These are phyloP conservation scores for Myiopsitta monachus DNA, from an alignment of 2,113 vertebrate genomes.

Conservation along the genomic window DNA sequence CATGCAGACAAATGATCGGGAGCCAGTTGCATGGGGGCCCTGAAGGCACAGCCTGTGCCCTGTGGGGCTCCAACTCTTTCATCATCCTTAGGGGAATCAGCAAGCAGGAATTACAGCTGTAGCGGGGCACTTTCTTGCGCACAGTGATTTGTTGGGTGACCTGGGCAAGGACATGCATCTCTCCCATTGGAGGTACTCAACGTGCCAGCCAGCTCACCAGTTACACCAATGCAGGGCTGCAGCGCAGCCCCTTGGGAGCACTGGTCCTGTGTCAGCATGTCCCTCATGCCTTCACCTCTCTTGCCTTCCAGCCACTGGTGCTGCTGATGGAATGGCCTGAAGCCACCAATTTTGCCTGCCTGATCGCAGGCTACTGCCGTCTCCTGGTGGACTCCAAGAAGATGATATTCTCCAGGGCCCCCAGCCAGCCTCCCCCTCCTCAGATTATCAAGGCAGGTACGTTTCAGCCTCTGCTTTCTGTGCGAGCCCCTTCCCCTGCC, in stretches of 20 bases:
- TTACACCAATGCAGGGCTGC: not conserved
- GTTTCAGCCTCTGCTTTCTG: conserved; percentile 75
- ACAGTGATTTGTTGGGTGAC: not conserved
- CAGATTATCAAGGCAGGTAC: conserved; percentile 98
- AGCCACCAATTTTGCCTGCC: conserved; percentile 94
- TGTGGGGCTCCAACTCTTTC: not conserved
- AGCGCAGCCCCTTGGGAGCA: not conserved
- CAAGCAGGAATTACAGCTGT: not conserved
- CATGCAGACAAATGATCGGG: not conserved
- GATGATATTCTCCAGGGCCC: conserved; percentile 86
- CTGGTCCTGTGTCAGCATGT: accelerated
- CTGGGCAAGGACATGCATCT: not conserved
- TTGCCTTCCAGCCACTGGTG: conserved; percentile 85
- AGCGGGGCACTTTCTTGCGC: accelerated
- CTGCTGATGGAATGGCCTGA: conserved; percentile 98
- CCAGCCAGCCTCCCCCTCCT: conserved; percentile 80
- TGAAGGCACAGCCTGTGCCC: not conserved
- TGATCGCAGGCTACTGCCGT: conserved; percentile 97
- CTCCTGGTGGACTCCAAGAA: conserved; percentile 95
- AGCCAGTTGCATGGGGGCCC: not conserved
- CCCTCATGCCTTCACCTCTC: not conserved
- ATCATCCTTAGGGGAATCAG: not conserved
- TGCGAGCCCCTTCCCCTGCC: not conserved
- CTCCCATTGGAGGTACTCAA: not conserved
- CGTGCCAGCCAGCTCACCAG: not conserved